These are phyloP conservation scores for Pelecanoides urinatrix DNA, from an alignment of 2,113 vertebrate species.

Conservation along the genomic window DNA sequence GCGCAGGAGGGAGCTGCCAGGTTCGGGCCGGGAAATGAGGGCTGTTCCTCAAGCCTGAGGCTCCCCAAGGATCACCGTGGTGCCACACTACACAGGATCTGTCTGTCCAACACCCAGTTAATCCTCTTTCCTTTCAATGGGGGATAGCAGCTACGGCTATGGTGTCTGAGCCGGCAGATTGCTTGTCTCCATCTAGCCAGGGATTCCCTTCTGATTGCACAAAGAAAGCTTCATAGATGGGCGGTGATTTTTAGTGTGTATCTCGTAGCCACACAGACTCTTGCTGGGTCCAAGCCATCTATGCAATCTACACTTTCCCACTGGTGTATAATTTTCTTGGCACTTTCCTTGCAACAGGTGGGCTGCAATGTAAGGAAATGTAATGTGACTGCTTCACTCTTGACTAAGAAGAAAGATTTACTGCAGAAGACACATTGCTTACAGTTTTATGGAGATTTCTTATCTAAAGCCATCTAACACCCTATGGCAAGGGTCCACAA, in stretches of 20 bases:
- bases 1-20: not conserved
- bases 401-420: slow-evolving; percentile 52
- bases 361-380: slow-evolving; percentile 31
- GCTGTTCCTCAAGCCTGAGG: not conserved
- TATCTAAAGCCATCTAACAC: slow-evolving; percentile 66
- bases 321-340: slow-evolving; percentile 47
- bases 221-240: not conserved
- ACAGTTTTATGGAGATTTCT: slow-evolving; percentile 62
- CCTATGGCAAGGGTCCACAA: slow-evolving; percentile 20
- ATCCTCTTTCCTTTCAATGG: not conserved
- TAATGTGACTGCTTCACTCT: slow-evolving; percentile 21
- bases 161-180: not conserved
- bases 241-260: not conserved
- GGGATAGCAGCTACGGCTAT: not conserved
- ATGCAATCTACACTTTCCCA: slow-evolving; percentile 52
- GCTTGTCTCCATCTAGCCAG: not conserved
- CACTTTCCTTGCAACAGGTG: slow-evolving; percentile 61
- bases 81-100: accelerated
- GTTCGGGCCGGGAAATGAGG: not conserved
- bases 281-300: slow-evolving; percentile 9
- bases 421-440: slow-evolving; percentile 42
- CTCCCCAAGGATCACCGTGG: not conserved
- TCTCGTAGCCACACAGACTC: not conserved
- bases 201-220: not conserved
- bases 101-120: not conserved